Evolutionary conservation across 1,140 invertebrate species (phyloP).

Genomic region (Atta colombica): DNA sequence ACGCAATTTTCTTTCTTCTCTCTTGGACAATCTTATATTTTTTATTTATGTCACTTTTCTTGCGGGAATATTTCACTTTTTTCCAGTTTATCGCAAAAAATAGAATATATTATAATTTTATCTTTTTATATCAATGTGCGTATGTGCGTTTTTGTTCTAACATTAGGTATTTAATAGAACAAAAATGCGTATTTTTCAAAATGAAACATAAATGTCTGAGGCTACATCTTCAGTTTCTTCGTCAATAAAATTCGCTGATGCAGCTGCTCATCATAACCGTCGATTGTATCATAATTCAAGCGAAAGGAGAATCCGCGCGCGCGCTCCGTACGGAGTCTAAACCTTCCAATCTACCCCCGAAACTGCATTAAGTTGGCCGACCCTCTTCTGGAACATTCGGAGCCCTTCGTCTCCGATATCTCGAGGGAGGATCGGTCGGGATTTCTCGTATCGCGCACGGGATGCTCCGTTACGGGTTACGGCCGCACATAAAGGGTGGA

Average conservation of each 20-base stretch:
- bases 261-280: not conserved
- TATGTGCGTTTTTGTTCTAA: not conserved
- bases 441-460: slow-evolving; percentile 47
- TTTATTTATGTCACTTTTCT: too few relatives aligned
- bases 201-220: not conserved
- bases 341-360: slow-evolving; percentile 32
- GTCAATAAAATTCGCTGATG: slow-evolving; percentile 7
- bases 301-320: not conserved
- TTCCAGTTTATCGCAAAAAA: not conserved
- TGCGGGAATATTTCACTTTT: not conserved
- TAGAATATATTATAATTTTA: not conserved
- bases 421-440: slow-evolving; percentile 26
- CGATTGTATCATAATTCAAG: slow-evolving; percentile 26
- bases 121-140: not conserved
- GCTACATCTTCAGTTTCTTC: not conserved
- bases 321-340: slow-evolving; percentile 7
- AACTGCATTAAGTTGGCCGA: slow-evolving; percentile 55
- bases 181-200: not conserved
- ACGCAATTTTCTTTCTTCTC: too few relatives aligned
- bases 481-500: slow-evolving; percentile 39
- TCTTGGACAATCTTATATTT: too few relatives aligned
- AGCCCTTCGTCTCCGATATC: slow-evolving; percentile 38
- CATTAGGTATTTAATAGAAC: not conserved
- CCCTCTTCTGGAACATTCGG: slow-evolving; percentile 24
- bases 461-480: slow-evolving; percentile 52